Evolutionary conservation across 1,140 invertebrate species (phyloP).

Genomic region (Diorhabda sublineata): DNA sequence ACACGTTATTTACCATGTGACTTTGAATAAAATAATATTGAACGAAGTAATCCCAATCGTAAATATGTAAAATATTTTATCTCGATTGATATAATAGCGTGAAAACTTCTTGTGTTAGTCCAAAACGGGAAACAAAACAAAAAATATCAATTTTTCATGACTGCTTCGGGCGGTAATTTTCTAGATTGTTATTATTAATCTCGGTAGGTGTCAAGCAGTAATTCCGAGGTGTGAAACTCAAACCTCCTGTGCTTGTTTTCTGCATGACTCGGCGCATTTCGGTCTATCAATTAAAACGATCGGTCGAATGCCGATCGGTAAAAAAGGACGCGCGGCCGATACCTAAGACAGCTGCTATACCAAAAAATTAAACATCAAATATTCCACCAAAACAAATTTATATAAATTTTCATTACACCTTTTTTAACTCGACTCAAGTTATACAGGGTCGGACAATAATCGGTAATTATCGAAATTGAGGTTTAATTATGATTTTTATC

Average conservation of each 20-base stretch:
- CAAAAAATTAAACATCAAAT: too few species aligned
- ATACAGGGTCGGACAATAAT: too few species aligned
- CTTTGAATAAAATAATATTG: too few species aligned
- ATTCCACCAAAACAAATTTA: too few species aligned
- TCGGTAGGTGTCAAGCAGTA: background rate
- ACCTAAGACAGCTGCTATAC: background rate
- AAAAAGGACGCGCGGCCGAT: background rate
- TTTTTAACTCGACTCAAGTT: too few species aligned
- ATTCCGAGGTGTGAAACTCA: background rate
- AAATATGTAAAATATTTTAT: too few species aligned
- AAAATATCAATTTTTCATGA: constrained; percentile 3
- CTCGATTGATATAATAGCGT: too few species aligned
- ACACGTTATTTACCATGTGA: constrained; percentile 14
- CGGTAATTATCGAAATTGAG: too few species aligned
- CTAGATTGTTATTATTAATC: constrained; percentile 3
- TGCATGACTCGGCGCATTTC: constrained; percentile 1
- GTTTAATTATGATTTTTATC: too few species aligned
- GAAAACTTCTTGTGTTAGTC: too few species aligned
- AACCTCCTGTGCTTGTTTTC: constrained; percentile 1
- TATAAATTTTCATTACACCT: too few species aligned
- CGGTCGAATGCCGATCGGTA: background rate
- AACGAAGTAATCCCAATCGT: too few species aligned
- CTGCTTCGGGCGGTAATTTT: background rate
- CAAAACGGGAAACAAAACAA: background rate
- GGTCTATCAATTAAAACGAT: constrained; percentile 2